phyloP scores from a whole-genome alignment of 2,888 invertebrate species.

The Abscondita cerata region DNA sequence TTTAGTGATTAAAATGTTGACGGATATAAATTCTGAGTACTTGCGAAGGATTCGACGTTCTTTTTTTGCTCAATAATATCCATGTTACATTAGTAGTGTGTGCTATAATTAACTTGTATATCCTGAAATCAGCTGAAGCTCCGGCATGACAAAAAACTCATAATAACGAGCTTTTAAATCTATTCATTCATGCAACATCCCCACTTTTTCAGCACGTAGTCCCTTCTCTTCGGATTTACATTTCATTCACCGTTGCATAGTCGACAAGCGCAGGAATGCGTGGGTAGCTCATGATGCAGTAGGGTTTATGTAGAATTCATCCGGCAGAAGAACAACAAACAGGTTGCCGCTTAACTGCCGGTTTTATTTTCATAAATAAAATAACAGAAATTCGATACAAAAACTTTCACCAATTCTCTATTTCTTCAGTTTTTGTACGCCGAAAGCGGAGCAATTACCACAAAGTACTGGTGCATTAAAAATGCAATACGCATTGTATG shows the following conservation, averaged over 20 bases:
- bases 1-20: no score
- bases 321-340: constrained; percentile 10
- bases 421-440: no score
- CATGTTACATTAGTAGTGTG: not conserved
- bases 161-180: constrained; percentile 30
- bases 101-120: constrained; percentile 13
- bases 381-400: no score
- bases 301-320: constrained; percentile 17
- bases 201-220: constrained; percentile 28
- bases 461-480: not conserved
- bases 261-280: constrained; percentile 10
- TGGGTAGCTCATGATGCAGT: constrained; percentile 18
- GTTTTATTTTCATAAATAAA: not conserved
- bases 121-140: constrained; percentile 25
- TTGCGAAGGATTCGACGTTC: no score
- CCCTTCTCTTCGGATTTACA: constrained; percentile 20
- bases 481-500: constrained; percentile 23
- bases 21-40: no score
- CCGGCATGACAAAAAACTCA: constrained; percentile 15
- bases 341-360: constrained; percentile 11
- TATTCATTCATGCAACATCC: constrained; percentile 32
- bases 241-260: constrained; percentile 26
- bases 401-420: no score
- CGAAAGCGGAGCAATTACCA: not conserved
- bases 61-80: not conserved